Base-by-base conservation (phyloP, 2,888 invertebrate species). In the Eucera pruinosa region DNA sequence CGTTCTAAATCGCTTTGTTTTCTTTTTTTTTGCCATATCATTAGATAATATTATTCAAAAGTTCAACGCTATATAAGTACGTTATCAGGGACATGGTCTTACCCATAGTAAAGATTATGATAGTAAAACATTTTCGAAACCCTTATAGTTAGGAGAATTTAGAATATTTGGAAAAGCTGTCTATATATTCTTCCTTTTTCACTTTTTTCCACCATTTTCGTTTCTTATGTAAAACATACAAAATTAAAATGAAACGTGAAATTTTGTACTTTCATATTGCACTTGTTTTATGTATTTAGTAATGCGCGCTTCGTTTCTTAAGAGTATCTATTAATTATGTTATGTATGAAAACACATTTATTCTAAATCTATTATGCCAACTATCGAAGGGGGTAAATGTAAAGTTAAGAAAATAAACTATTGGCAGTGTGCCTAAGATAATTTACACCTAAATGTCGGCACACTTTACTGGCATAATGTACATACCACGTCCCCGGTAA, bases 191-290 rank as follows among this genome's bases (percentile, higher is more conserved):
- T 48, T 41, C 15, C 2, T 57, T 62, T 39, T 55, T 61, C 20
- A 20, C n/a, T 36, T 57, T 43, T 67, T 43, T n/a, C 1, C 13
- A 2, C 11, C 36, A 11, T 36, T 36, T 36, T 36, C 11, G 2
- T 36, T 15, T 45, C 39, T 55, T 58, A 52, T 61, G 68, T 73
- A 61, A 73, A 67, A 61, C 71, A 82, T 83, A 84, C 62, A 84
- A 81, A 84, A 82, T 82, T 84, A 64, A 81, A 84, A 84, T 58
- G 66, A 84, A 83, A 80, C 70, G 67, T 83, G 66, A 82, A 83
- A 85, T 86, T 87, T 87, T 89, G 85, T 88, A 87, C 85, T 89
- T 85, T 87, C 84, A 86, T 86, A 88, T 89, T 89, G 89, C 89
- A 88, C 88, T 89, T 66, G 54, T 65, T 89, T 87, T 81, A 84